Percentiles rank a stretch among this genome's conserved stretches.
phyloP scores from a whole-genome alignment of 2,888 invertebrate species.

The Spialia ferax region DNA sequence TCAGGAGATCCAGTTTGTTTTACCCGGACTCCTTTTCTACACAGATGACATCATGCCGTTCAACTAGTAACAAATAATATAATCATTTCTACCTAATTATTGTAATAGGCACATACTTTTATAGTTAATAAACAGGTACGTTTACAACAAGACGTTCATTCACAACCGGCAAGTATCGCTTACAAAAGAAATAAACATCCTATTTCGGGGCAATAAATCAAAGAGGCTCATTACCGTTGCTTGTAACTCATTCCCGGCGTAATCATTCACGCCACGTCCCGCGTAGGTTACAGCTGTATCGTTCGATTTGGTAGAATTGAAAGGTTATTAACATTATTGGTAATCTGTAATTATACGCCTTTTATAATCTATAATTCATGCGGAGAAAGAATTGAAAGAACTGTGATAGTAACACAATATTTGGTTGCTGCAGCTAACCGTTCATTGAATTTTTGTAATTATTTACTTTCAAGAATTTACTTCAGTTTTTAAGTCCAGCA shows the following conservation, averaged over 20 bases:
- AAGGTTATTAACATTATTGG: background rate
- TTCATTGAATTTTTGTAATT: no score
- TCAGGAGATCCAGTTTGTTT: no score
- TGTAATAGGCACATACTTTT: background rate
- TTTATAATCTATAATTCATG: no score
- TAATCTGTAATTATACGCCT: no score
- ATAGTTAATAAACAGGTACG: background rate
- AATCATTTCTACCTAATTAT: background rate
- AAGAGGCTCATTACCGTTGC: slow-evolving; percentile 18
- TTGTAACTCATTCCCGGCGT: slow-evolving; percentile 9
- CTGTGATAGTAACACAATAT: no score
- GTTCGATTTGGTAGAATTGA: background rate
- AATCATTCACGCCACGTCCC: slow-evolving; percentile 19
- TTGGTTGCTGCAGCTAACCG: no score
- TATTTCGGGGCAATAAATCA: slow-evolving; percentile 19
- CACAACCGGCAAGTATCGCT: slow-evolving; percentile 4
- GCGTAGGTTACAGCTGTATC: background rate
- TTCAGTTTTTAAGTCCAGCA: no score
- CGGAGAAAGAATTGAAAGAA: no score
- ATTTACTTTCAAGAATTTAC: no score
- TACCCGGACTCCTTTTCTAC: no score
- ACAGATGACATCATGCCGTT: no score
- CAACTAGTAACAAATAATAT: no score
- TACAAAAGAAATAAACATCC: slow-evolving; percentile 13
- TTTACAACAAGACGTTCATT: slow-evolving; percentile 1